Evolutionary conservation across 2,113 vertebrate genomes (phyloP).

Genomic region (Oncorhynchus gorbuscha): DNA sequence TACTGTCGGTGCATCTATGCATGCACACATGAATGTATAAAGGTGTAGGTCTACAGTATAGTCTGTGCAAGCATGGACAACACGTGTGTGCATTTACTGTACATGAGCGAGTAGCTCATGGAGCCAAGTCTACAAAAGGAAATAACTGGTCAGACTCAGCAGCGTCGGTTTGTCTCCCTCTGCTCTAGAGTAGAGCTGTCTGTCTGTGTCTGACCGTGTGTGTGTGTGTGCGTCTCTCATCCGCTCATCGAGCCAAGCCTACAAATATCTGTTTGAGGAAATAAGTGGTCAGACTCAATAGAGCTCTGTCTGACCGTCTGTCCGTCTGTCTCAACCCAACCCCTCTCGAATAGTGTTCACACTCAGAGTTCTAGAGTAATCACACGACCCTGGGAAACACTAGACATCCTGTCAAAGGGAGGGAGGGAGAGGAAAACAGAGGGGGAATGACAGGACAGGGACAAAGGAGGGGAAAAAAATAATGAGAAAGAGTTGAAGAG

Average conservation of each 20-base stretch:
- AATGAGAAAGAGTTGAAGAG: too few species aligned
- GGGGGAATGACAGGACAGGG: background rate
- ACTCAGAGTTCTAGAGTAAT: constrained; percentile 56
- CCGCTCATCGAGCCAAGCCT: background rate
- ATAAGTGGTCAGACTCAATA: background rate
- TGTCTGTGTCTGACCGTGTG: constrained; percentile 24
- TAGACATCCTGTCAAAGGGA: constrained; percentile 25
- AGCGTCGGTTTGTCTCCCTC: constrained; percentile 7
- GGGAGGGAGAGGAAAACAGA: background rate
- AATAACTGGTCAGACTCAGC: background rate
- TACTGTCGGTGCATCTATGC: too few species aligned
- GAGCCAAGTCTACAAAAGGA: constrained; percentile 7
- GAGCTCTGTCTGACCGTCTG: background rate
- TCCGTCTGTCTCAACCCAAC: constrained; percentile 20
- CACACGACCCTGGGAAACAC: constrained; percentile 36
- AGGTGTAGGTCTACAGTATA: too few species aligned
- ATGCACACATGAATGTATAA: too few species aligned
- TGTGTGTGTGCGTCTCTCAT: background rate
- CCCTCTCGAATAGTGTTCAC: constrained; percentile 54
- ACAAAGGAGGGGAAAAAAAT: too few species aligned
- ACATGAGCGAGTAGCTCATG: too few species aligned
- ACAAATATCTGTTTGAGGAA: constrained; percentile 17
- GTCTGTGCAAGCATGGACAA: too few species aligned
- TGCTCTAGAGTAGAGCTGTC: constrained; percentile 9
- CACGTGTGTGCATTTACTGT: too few species aligned